Evolutionary conservation across 1,140 invertebrate species (phyloP), one percentile per base, ranked within the genome.

Genomic region (Brachionus asplanchnoidis): DNA sequence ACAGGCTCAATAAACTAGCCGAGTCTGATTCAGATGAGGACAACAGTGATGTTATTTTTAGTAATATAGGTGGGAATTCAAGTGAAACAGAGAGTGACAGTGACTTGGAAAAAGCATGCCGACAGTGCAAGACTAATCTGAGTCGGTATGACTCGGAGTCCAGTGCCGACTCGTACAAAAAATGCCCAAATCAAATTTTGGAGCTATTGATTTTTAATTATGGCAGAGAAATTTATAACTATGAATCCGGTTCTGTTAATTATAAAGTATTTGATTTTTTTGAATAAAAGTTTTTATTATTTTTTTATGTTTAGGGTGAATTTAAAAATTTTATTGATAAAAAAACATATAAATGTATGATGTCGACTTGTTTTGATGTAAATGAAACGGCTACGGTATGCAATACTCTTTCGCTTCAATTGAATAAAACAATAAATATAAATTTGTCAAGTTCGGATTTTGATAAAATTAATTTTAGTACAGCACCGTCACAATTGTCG

Each of bases 281-380:
- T 23, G 28, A n/a, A 17, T 66, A 26, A 17, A 73, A 73, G 4
- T 36, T 36, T 7, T 23, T n/a, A 42, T 20, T 44, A 46, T 75
- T 44, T 75, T 75, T 75, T 75, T 40, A 11, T 46, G 7, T 14
- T 28, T 44, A 77, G 73, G 17, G 17, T 23, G 53, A 60, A 14
- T 23, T 65, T 8, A 82, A 82, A 68, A 82, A 68, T 82, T 44
- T 82, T n/a, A 42, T 82, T 4, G 79, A 82, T 60, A 82, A 68
- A 65, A 82, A 82, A 82, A 23, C 79, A 14, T 82, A 82, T 68
- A 60, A 68, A 65, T 26, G 53, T 40, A 32, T 65, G n/a, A 44
- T 82, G 17, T 82, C 79, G 11, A 82, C 79, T 23, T 60, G 65
- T 65, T 65, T 82, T 36, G 79, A 82, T 44, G 44, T 82, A 60